phyloP scores from a whole-genome alignment of 2,797 vertebrate species.

The Scyliorhinus canicula region DNA sequence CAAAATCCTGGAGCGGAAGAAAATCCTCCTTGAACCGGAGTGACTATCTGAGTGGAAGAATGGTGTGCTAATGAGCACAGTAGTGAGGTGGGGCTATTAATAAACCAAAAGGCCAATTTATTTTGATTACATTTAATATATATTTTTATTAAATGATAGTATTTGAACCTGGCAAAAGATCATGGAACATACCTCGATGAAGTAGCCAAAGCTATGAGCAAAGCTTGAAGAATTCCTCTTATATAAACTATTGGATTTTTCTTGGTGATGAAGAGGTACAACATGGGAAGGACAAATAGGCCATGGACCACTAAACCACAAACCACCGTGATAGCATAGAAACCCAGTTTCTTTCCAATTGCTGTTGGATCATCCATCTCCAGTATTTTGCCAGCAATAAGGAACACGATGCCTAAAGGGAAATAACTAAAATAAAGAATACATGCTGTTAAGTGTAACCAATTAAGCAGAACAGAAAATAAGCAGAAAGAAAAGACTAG shows the following conservation, averaged over 20 bases:
- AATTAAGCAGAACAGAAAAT: not conserved
- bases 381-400: constrained; percentile 94
- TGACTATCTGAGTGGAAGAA: not conserved
- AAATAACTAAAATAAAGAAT: constrained; percentile 73
- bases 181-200: constrained; percentile 78
- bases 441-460: not conserved
- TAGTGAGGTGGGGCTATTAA: not conserved
- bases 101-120: not conserved
- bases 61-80: not conserved
- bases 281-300: constrained; percentile 86
- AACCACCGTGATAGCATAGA: constrained; percentile 89
- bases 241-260: constrained; percentile 97
- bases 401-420: constrained; percentile 93
- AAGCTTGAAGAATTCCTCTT: constrained; percentile 87
- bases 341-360: constrained; percentile 91
- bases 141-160: not conserved
- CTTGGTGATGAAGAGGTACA: constrained; percentile 95
- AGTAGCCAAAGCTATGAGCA: constrained; percentile 92
- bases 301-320: constrained; percentile 88
- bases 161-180: not conserved
- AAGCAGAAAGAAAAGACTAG: not conserved
- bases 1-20: not conserved
- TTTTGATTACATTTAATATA: not conserved
- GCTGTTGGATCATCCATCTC: constrained; percentile 95
- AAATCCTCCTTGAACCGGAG: not conserved